These are phyloP conservation scores for Andrena dorsata DNA, from an alignment of 2,888 invertebrate species.

Conservation along the genomic window DNA sequence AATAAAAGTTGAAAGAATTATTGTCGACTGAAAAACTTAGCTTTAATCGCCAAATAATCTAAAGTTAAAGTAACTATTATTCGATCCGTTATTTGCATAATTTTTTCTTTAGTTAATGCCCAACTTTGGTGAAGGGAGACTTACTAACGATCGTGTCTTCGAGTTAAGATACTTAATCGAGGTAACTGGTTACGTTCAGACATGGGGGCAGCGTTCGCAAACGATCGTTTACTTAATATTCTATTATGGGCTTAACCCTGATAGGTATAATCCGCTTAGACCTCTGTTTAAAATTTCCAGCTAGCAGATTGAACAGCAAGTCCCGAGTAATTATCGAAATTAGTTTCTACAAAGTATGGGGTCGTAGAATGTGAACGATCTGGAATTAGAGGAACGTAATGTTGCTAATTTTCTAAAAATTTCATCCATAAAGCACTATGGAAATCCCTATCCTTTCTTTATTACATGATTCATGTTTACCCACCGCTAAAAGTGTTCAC, in stretches of 20 bases:
- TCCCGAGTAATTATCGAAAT: constrained; percentile 29
- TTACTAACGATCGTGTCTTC: neutral
- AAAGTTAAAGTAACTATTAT: too few species aligned
- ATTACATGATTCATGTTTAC: neutral
- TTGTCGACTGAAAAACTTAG: too few species aligned
- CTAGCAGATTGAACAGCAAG: constrained; percentile 21
- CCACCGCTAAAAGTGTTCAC: too few species aligned
- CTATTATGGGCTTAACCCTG: constrained; percentile 11
- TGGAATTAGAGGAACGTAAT: neutral
- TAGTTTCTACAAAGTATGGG: constrained; percentile 19
- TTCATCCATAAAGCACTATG: neutral
- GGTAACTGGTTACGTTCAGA: neutral
- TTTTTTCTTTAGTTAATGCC: too few species aligned
- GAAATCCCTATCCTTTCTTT: neutral
- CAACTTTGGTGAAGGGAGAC: too few species aligned
- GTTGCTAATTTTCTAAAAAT: neutral
- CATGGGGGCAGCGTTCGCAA: neutral
- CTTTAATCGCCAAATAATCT: too few species aligned
- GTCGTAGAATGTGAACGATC: constrained; percentile 13
- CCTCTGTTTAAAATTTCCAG: constrained; percentile 22
- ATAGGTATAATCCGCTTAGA: constrained; percentile 24
- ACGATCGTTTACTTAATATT: constrained; percentile 19
- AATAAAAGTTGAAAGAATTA: too few species aligned
- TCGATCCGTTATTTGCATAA: too few species aligned
- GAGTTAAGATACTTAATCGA: constrained; percentile 5